Evolutionary conservation across 2,888 invertebrate genomes (phyloP), one percentile per base, ranked within the genome.

Genomic region (Patella caerulea): DNA sequence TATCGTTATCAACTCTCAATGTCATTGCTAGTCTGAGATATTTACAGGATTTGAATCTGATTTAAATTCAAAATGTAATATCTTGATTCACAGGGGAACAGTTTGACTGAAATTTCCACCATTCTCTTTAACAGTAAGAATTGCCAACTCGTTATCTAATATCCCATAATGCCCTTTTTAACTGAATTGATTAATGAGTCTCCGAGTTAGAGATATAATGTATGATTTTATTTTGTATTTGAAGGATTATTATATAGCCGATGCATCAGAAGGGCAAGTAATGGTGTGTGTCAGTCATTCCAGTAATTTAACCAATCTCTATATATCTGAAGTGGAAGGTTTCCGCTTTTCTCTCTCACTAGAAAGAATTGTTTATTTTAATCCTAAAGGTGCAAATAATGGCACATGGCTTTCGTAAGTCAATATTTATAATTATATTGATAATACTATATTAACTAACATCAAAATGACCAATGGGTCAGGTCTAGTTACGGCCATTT

Each of bases 211-310:
- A 34, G 4, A 19, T 14, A 72, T 45, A 19, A 1, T 53, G 55
- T 15, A 54, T 76, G 34, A 52, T 29, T 59, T 34, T 34, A 54
- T 65, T 17, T 54, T 52, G 15, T 69, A 70, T 24, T 82, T 79
- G 19, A 92, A 92, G 87, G 95, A 95, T 89, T 96, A 95, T 91
- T 96, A 95, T 90, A 94, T 97, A 74, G 96, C 95, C 0, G 97
- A 97, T 90, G 96, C 96, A 17, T 95, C 95, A 0, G 95, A 95
- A 85, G 94, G 95, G 52, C 91, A 92, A 83, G 91, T 93, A 82
- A 95, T 97, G 89, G 94, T 97, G 82, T 96, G 96, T 86, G 95
- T 96, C 75, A 95, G 95, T 90, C 96, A 97, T 91, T 96, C 97
- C 91, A 94, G 95, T 80, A 94, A 94, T 17, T 90, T 94, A 34